Evolutionary conservation across 2,888 invertebrate genomes (phyloP), one percentile per base, ranked within the genome.

Genomic region (Pemphredon lugubris): DNA sequence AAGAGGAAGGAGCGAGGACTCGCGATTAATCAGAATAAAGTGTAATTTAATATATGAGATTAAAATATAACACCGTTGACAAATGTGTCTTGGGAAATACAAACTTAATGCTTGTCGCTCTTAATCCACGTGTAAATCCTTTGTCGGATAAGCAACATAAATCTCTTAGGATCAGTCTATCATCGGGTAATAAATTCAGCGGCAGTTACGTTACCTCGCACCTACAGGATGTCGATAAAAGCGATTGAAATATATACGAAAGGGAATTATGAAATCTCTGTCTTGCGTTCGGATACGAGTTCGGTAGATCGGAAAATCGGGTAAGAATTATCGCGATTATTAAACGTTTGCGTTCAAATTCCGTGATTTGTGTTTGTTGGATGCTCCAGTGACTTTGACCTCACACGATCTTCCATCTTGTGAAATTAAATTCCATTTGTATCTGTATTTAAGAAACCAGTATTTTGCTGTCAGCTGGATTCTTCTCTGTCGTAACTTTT

Each of bases 101-200:
- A n/a, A n/a, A n/a, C n/a, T n/a, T 30, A 40, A 32, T 14, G 7
- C 2, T 3, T 26, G 18, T 20, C 18, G 11, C n/a, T 16, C 44
- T 37, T 45, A 11, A 18, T 11, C 11, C 0, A 26, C 26, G 4
- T 26, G 30, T 14, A 39, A 48, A 40, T 14, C 37, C 26, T 39
- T 39, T 26, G 39, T 39, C 39, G 13, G 4, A 0, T 5, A 30
- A 59, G 26, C 32, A 1, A 7, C 18, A 7, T 16, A 11, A 40
- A 50, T 57, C 44, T 34, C 30, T 5, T 20, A 1, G 40, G 40
- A 21, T 50, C 18, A 40, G 20, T 51, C 14, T 14, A 21, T 23
- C 13, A n/a, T 51, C 30, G 51, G 5, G 23, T 23, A 51, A 59
- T 1, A 20, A 21, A 50, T n/a, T 34, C 3, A 14, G 40, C 6